Evolutionary conservation across 1,140 invertebrate species (phyloP).

Genomic region (Bombus waltoni): DNA sequence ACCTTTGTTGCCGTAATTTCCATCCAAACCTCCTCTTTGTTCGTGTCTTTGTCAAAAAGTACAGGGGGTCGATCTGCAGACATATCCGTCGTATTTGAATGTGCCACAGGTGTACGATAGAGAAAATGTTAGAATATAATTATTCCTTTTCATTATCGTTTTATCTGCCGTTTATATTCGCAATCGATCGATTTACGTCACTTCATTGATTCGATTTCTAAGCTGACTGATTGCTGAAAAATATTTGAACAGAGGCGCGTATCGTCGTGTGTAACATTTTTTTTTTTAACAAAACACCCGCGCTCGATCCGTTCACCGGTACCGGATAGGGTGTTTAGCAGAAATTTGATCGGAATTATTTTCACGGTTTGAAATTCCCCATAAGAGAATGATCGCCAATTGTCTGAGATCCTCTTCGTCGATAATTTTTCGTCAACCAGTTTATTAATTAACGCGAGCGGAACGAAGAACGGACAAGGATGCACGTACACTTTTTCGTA

Average conservation of each 20-base stretch:
- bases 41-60: background rate
- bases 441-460: background rate
- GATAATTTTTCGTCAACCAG: too few species aligned
- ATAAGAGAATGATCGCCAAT: background rate
- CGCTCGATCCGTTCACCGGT: background rate
- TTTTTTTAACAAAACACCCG: too few species aligned
- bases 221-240: background rate
- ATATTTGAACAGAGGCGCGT: background rate
- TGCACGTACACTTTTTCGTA: background rate
- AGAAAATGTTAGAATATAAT: slow-evolving; percentile 31
- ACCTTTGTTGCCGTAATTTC: background rate
- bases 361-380: background rate
- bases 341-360: too few species aligned
- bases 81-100: background rate
- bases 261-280: too few species aligned
- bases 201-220: slow-evolving; percentile 1
- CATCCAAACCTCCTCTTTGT: background rate
- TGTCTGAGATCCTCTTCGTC: background rate
- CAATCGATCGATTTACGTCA: slow-evolving; percentile 8
- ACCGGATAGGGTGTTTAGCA: background rate
- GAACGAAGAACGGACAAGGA: background rate
- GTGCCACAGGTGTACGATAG: background rate
- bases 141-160: slow-evolving; percentile 9
- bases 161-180: background rate
- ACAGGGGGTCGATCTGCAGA: background rate